phyloP scores from a whole-genome alignment of 2,113 vertebrate species.

The Melanotaenia duboulayi region DNA sequence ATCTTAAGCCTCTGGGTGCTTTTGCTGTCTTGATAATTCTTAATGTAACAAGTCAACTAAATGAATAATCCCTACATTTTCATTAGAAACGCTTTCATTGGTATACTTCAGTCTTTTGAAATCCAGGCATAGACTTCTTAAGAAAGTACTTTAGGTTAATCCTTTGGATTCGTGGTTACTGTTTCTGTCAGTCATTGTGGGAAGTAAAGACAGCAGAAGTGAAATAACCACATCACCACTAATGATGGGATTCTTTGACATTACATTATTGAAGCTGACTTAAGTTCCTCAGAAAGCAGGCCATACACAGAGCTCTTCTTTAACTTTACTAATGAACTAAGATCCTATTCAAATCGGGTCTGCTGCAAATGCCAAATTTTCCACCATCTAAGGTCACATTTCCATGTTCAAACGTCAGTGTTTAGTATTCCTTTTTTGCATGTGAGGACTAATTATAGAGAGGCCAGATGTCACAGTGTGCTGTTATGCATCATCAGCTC shows the following conservation, averaged over 20 bases:
- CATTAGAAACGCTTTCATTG: conserved; percentile 10
- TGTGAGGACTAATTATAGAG: conserved; percentile 77
- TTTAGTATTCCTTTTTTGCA: conserved; percentile 59
- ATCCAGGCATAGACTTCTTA: not conserved
- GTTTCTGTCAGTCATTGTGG: conserved; percentile 64
- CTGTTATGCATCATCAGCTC: conserved; percentile 69
- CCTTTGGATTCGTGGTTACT: conserved; percentile 32
- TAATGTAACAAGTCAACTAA: conserved; percentile 37
- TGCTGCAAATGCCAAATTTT: conserved; percentile 78
- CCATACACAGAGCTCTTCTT: conserved; percentile 47
- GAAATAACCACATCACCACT: conserved; percentile 60
- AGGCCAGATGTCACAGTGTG: conserved; percentile 63
- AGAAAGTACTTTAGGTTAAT: conserved; percentile 30
- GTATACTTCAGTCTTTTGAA: conserved; percentile 6
- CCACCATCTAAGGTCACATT: conserved; percentile 79
- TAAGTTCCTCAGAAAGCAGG: conserved; percentile 39
- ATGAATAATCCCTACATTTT: conserved; percentile 17
- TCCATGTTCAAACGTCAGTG: conserved; percentile 77
- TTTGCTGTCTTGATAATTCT: conserved; percentile 24
- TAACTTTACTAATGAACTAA: conserved; percentile 79
- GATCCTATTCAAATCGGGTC: conserved; percentile 72
- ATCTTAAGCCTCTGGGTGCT: conserved; percentile 26
- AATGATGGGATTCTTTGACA: conserved; percentile 74
- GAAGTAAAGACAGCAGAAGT: conserved; percentile 51
- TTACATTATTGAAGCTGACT: conserved; percentile 59